Evolutionary conservation across 2,888 invertebrate species (phyloP), one percentile per base, ranked within the genome.

Genomic region (Clivina fossor): DNA sequence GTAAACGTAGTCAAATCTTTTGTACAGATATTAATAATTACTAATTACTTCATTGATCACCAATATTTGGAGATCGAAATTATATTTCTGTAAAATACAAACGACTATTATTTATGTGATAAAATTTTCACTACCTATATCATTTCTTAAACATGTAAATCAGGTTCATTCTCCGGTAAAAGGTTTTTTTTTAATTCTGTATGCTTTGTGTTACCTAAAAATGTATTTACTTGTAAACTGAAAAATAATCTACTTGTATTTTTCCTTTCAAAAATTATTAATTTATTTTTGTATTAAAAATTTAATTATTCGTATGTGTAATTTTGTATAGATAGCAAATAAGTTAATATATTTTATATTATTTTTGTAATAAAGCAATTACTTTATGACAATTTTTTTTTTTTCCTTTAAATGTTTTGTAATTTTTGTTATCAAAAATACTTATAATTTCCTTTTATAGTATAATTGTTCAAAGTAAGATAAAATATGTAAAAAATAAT

Each of bases 351-450:
- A 37, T 55, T 58, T 61, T 53, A 55, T 60, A 61, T 55, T 61
- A 61, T 60, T 62, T 58, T 61, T 60, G 59, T 62, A 58, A 53
- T 44, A 58, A 57, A 58, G 53, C 43, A 59, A 62, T 58, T 53
- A 59, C 58, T 26, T 49, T 37, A 26, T n/a, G n/a, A n/a, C n/a
- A n/a, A n/a, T n/a, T n/a, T n/a, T n/a, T n/a, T n/a, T n/a, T n/a
- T n/a, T n/a, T n/a, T n/a, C n/a, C n/a, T n/a, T n/a, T n/a, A n/a
- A n/a, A n/a, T n/a, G n/a, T n/a, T n/a, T n/a, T n/a, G n/a, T n/a
- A n/a, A n/a, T n/a, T n/a, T n/a, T n/a, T n/a, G n/a, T n/a, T n/a
- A n/a, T n/a, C n/a, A n/a, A n/a, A n/a, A n/a, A n/a, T n/a, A n/a
- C n/a, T n/a, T n/a, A n/a, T n/a, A n/a, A n/a, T n/a, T n/a, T n/a